These are phyloP conservation scores for Brachyhypopomus occidentalis DNA, from an alignment of 2,113 vertebrate genomes.

Conservation along the genomic window DNA sequence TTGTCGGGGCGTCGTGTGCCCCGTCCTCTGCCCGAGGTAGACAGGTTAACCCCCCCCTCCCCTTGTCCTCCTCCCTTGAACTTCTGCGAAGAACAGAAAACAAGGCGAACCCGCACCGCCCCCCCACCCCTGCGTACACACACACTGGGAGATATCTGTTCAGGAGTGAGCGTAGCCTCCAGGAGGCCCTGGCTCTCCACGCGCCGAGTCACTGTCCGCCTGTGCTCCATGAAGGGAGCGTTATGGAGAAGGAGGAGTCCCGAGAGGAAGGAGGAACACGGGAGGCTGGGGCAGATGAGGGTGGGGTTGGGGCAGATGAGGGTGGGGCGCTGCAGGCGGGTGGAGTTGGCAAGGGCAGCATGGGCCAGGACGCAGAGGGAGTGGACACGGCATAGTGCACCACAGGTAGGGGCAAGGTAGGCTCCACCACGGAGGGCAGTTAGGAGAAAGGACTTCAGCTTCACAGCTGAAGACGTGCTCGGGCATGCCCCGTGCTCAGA, in stretches of 20 bases:
- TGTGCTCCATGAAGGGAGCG: neutral
- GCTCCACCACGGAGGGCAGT: neutral
- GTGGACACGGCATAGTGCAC: neutral
- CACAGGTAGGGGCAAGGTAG: neutral
- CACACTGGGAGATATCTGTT: neutral
- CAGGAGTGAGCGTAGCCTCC: neutral
- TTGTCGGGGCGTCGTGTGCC: slow-evolving; percentile 47
- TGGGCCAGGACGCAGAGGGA: no score
- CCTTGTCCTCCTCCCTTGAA: slow-evolving; percentile 29
- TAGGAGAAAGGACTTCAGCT: neutral
- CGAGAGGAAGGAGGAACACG: neutral
- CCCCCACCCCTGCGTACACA: no score
- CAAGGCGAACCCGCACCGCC: neutral
- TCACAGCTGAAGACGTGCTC: slow-evolving; percentile 28
- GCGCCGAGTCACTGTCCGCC: neutral
- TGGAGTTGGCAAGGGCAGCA: no score
- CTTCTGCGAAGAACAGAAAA: slow-evolving; percentile 19
- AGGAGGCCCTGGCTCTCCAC: neutral
- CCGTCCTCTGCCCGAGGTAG: slow-evolving; percentile 40
- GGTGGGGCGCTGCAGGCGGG: no score
- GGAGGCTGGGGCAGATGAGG: neutral
- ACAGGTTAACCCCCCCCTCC: slow-evolving; percentile 37
- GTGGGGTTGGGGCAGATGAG: neutral
- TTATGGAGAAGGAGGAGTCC: slow-evolving; percentile 36
- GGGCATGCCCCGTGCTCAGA: slow-evolving; percentile 20